Conservation (phyloP, 2,888 invertebrate genomes). For the Brachyopa scutellaris region DNA sequence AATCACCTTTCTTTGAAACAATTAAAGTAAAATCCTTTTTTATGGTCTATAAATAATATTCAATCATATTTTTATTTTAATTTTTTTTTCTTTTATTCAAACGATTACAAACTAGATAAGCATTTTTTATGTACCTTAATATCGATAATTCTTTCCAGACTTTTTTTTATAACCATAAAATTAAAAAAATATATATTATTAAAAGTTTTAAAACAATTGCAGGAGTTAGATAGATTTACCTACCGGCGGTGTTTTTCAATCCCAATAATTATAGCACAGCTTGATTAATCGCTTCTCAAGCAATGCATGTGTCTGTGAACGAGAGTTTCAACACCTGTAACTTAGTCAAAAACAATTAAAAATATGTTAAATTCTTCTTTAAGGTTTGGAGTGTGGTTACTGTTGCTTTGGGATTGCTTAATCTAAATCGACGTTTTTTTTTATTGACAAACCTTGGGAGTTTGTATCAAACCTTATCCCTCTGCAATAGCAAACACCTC, state of each 20-base stretch:
- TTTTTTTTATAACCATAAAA: slow-evolving; percentile 38
- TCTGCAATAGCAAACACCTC: slow-evolving; percentile 31
- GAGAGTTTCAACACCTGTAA: slow-evolving; percentile 62
- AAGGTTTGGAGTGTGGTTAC: slow-evolving; percentile 2
- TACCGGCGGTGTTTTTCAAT: slow-evolving; percentile 59
- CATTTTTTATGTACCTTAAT: slow-evolving; percentile 42
- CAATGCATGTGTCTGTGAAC: slow-evolving; percentile 54
- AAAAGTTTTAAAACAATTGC: slow-evolving; percentile 38
- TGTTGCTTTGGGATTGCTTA: slow-evolving; percentile 42
- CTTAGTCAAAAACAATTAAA: slow-evolving; percentile 70
- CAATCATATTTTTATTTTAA: slow-evolving; percentile 13
- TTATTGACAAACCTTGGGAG: too few species aligned
- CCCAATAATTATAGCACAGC: slow-evolving; percentile 62
- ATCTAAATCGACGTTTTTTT: too few species aligned
- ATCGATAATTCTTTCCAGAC: slow-evolving; percentile 70
- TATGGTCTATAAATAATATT: too few species aligned
- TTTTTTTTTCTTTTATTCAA: slow-evolving; percentile 22
- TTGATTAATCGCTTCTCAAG: slow-evolving; percentile 64
- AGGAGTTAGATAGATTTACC: slow-evolving; percentile 71
- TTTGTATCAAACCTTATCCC: neutral
- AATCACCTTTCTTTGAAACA: too few species aligned
- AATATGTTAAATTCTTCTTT: slow-evolving; percentile 49
- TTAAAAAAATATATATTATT: slow-evolving; percentile 22
- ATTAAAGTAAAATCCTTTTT: too few species aligned
- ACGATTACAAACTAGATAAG: slow-evolving; percentile 58